phyloP scores from a whole-genome alignment of 2,888 invertebrate genomes.

The Leptopilina drosophilae region DNA sequence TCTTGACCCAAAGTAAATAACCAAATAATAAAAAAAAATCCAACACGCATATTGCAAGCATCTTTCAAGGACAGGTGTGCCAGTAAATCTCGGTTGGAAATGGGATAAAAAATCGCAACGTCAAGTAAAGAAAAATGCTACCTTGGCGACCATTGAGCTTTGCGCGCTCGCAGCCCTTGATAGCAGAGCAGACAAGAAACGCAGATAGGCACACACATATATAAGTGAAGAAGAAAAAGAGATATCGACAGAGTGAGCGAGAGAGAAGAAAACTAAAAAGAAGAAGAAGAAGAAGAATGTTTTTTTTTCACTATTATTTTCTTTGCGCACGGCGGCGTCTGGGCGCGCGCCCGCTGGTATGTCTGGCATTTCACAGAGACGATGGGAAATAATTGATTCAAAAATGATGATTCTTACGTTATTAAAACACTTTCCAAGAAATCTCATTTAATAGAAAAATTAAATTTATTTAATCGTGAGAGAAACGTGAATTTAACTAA shows the following conservation, averaged over 20 bases:
- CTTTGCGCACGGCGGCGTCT: conserved; percentile 72
- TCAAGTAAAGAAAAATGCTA: conserved; percentile 46
- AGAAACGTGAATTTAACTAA: not conserved
- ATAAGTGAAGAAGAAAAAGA: conserved; percentile 18
- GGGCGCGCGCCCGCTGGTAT: conserved; percentile 76
- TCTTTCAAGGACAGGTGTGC: conserved; percentile 41
- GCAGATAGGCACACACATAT: conserved; percentile 19
- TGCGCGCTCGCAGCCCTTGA: conserved; percentile 43
- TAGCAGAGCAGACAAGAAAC: conserved; percentile 24
- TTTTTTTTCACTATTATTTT: conserved; percentile 61
- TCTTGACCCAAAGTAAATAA: conserved; percentile 8
- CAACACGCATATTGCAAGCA: conserved; percentile 15
- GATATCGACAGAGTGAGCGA: conserved; percentile 36
- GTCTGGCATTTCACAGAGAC: conserved; percentile 69
- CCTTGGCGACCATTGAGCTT: conserved; percentile 55
- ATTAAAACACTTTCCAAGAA: not conserved
- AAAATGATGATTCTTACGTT: not conserved
- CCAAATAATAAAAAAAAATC: not conserved
- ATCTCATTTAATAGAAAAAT: not conserved
- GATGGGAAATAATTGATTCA: conserved; percentile 64
- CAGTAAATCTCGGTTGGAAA: conserved; percentile 26
- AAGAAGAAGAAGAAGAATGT: not conserved
- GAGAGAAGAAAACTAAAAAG: conserved; percentile 10
- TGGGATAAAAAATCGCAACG: conserved; percentile 24
- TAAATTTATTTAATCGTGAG: not conserved